Evolutionary conservation across 2,888 invertebrate species (phyloP).

Genomic region (Aleiodes leptofemur): DNA sequence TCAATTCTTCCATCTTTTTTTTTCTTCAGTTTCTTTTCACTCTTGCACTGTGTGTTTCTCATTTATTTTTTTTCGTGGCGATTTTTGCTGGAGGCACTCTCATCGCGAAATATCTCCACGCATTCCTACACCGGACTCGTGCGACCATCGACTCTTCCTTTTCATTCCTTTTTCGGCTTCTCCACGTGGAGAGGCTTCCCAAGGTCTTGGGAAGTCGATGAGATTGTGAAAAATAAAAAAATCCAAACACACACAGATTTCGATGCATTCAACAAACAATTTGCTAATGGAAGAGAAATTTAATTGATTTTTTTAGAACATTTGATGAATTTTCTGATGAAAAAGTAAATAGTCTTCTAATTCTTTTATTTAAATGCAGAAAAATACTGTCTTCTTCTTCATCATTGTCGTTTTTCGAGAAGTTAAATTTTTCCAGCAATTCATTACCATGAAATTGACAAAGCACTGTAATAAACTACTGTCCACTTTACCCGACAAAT

Average conservation of each 20-base stretch:
- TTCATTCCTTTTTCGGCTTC: conserved; percentile 19
- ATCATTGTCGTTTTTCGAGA: not conserved
- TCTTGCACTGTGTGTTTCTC: conserved; percentile 22
- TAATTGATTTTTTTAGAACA: too few relatives aligned
- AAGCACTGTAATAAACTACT: conserved; percentile 5
- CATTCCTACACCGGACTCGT: conserved; percentile 60
- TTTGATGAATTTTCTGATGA: too few relatives aligned
- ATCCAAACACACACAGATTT: not conserved
- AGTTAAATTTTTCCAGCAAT: conserved; percentile 6
- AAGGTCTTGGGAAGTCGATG: conserved; percentile 12
- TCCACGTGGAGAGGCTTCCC: conserved; percentile 16
- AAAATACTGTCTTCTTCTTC: not conserved
- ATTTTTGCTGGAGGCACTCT: conserved; percentile 49
- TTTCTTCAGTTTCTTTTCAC: conserved; percentile 39
- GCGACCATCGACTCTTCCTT: conserved; percentile 31
- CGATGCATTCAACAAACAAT: not conserved
- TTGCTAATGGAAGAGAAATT: not conserved
- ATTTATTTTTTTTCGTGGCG: conserved; percentile 25
- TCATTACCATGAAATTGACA: conserved; percentile 12
- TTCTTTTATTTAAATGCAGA: too few relatives aligned
- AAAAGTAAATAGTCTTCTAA: too few relatives aligned
- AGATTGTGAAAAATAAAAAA: conserved; percentile 1
- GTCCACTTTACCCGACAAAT: conserved; percentile 33
- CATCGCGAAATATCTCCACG: conserved; percentile 62
- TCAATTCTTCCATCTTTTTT: conserved; percentile 33